Evolutionary conservation across 2,113 vertebrate genomes (phyloP), one percentile per base, ranked within the genome.

Genomic region (Zapus hudsonius): DNA sequence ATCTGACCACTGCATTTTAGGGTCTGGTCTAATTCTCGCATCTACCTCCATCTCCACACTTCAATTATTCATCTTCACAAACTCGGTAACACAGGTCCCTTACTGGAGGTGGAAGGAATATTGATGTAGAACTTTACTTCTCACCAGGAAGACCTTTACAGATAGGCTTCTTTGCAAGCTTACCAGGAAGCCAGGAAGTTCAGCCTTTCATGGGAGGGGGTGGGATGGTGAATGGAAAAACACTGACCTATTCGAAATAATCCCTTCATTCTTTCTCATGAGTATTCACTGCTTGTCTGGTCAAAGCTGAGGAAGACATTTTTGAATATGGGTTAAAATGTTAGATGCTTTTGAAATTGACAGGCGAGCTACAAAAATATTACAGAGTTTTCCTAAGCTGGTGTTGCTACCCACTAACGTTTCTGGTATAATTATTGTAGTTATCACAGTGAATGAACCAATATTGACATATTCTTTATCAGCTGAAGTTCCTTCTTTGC

Each of bases 241-340:
- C 20, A 75, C n/a, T 57, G 31, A 80, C n/a, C 88, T 89, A 73
- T 94, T 63, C 86, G 76, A 93, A 89, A 87, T 57, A 92, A 92
- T 91, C 75, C 69, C 66, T 84, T 57, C 27, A 33, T 78, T 85
- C 5, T 93, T 72, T 87, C 72, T 69, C 59, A 64, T 59, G 38
- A 90, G n/a, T 75, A 40, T 72, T 75, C 89, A 15, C 42, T 84
- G 33, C 38, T 76, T 90, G 61, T 64, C 57, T 66, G 40, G 17
- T 72, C 67, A 73, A 3, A 75, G 64, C 61, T 72, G 61, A 90
- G 47, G 31, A 87, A 20, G 42, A 20, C 29, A 76, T 84, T 75
- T 84, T 81, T 0, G 64, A 94, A 44, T 73, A 55, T 81, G 15
- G 8, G 38, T 92, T 59, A 64, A 87, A 19, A 55, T 67, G 79